Evolutionary conservation across 2,888 invertebrate species (phyloP).

Genomic region (Crepidodera aurea): DNA sequence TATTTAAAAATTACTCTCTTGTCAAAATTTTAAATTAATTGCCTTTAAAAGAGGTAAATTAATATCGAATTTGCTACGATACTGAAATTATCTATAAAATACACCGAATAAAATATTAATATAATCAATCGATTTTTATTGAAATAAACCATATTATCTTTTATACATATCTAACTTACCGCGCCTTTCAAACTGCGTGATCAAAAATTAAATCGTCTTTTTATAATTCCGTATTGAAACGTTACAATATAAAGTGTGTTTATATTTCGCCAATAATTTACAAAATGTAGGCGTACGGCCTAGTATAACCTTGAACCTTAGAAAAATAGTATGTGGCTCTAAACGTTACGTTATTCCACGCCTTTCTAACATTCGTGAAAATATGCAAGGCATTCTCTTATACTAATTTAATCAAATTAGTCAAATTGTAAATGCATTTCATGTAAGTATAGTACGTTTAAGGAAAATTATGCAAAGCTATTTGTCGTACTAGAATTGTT

Average conservation of each 20-base stretch:
- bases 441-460: slow-evolving; percentile 1
- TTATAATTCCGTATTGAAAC: not conserved
- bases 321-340: slow-evolving; percentile 26
- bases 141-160: no score
- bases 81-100: no score
- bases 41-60: no score
- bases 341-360: slow-evolving; percentile 22
- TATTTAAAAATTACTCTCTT: no score
- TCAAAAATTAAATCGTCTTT: not conserved
- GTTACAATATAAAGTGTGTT: not conserved
- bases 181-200: not conserved
- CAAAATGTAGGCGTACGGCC: slow-evolving; percentile 33
- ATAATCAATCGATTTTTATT: no score
- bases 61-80: no score
- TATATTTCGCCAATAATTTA: slow-evolving; percentile 9
- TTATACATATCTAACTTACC: not conserved
- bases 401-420: slow-evolving; percentile 7
- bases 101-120: no score
- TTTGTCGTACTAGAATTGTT: no score
- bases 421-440: slow-evolving; percentile 5
- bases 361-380: slow-evolving; percentile 24
- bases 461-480: not conserved
- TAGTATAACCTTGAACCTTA: slow-evolving; percentile 39
- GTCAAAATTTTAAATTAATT: no score
- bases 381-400: slow-evolving; percentile 19